Evolutionary conservation across 2,888 invertebrate genomes (phyloP), one percentile per base, ranked within the genome.

Genomic region (Ophraella communa): DNA sequence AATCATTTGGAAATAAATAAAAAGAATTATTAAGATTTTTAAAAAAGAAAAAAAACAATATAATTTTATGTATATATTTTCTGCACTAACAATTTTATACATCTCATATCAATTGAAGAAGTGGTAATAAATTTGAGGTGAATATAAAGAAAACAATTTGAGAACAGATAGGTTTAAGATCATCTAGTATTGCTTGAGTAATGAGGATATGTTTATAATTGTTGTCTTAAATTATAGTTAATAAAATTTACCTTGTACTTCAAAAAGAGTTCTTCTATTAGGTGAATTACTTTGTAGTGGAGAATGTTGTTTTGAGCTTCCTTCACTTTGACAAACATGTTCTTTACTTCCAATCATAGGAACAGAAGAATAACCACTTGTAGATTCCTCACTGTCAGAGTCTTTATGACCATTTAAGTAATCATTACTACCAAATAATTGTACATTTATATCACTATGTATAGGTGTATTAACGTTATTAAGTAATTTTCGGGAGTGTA

Each of bases 331-430:
- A 44, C 71, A 73, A 5, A 78, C 76, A 45, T 75, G 71, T 58
- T 79, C 79, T 66, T 78, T 79, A 58, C 78, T 77, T 18, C 76
- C 77, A 59, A 79, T 71, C 52, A 75, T 73, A 53, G 73, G 81
- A 56, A 85, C 80, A n/a, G 86, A 86, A 63, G 86, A 86, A 73
- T 85, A 86, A 23, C 85, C 86, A 77, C 86, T 87, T 11, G 86
- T 86, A 55, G 86, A 86, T 73, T 86, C 86, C 68, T 86, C 85
- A 69, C 85, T 86, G 73, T 86, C 85, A 18, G 86, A 86, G 75
- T 85, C 84, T 69, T 86, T 84, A 71, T 85, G 85, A 39, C 67
- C 74, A 61, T 71, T 70, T 44, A 72, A 56, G 20, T 68, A 58
- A 18, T 69, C 67, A 62, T 57, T 66, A 62, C 58, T 66, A 63